Evolutionary conservation across 2,888 invertebrate species (phyloP), one percentile per base, ranked within the genome.

Genomic region (Rhopalosiphum nymphaeae): DNA sequence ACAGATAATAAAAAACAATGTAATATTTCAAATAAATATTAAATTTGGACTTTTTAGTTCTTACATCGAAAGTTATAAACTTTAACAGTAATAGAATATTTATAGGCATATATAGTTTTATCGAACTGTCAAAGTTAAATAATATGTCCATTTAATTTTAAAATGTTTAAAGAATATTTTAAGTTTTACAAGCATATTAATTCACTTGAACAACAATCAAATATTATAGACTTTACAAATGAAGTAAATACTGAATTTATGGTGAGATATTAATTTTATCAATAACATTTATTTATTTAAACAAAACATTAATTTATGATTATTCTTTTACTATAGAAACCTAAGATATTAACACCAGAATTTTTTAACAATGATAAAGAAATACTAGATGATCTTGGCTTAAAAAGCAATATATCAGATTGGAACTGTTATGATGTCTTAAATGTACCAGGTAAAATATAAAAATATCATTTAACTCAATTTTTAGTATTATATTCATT

Each of bases 131-230:
- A 36, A 36, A 36, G 7, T 78, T 36, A 36, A 78, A 36, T 21
- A n/a, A 78, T 67, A n/a, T 78, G 36, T 78, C 21, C 1, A 78
- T 91, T 91, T 57, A 11, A 0, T 87, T 61, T 46, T 46, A 92
- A 95, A 93, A 97, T 96, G 96, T 98, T 98, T 96, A 97, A 97
- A 96, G 96, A 97, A 95, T 96, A 96, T 95, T 98, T 98, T 96
- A 98, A 98, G 96, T 97, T 97, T 96, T 98, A 97, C 95, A 25
- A 97, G 97, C 84, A 26, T 67, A n/a, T 94, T 26, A 91, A 91
- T 85, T 57, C 57, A 42, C 29, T 61, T n/a, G 90, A 61, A n/a
- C 49, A 93, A 9, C 46, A 61, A 42, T 53, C 49, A 53, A 85
- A 87, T 44, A 9, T 91, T 87, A 91, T 94, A 7, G 94, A 94